Evolutionary conservation across 2,888 invertebrate genomes (phyloP), one percentile per base, ranked within the genome.

Genomic region (Dioctria linearis): DNA sequence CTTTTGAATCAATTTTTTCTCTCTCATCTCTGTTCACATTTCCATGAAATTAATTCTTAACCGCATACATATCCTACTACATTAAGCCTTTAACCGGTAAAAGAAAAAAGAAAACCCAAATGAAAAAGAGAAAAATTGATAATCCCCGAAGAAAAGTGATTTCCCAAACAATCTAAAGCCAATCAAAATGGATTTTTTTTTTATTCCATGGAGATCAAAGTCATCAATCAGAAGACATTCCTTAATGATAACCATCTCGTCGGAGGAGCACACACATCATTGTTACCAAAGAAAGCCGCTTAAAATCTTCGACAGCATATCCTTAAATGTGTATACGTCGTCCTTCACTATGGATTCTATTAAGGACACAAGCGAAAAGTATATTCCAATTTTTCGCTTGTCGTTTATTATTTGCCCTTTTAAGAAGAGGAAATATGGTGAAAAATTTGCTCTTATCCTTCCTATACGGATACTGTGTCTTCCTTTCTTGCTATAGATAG

Each of bases 401-500:
- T 67, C 67, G 67, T 67, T 66, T 67, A 67, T 13, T 67, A 67
- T 67, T 67, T 67, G 43, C 67, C 67, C 67, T 67, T 67, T 67
- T 66, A 39, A 63, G 67, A 46, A 46, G 49, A 67, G 46, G 67
- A 67, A 67, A 67, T 67, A 67, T 67, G 67, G 67, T 46, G 4
- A 43, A 13, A 46, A 67, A 67, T 67, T 67, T 67, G 25, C 67
- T 46, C 49, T 37, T 6, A 46, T 67, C 67, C 67, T 43, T 67
- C 40, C 67, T 13, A 6, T 13, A 43, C 46, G 11, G 6, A n/a
- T n/a, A 54, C 49, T n/a, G 4, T 54, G 11, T 54, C 4, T n/a
- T 54, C 54, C 6, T 11, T 54, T 54, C 3, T 6, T 54, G 11
- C 54, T 4, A n/a, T 54, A 54, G 25, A 25, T 25, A 25, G 25